Evolutionary conservation across 2,113 vertebrate species (phyloP), one percentile per base, ranked within the genome.

Genomic region (Sialia sialis): DNA sequence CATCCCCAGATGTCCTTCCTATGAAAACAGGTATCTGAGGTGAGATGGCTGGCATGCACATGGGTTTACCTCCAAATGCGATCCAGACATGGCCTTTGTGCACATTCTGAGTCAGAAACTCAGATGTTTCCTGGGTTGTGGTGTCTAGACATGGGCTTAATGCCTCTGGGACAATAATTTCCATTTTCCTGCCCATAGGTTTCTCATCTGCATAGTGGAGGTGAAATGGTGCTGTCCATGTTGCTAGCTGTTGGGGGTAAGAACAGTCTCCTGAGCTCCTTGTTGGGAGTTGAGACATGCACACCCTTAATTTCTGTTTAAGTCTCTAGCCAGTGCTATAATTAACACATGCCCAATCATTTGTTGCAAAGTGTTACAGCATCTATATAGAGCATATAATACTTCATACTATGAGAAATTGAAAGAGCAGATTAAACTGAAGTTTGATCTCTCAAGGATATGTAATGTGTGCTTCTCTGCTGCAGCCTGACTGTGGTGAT

Each of bases 61-160:
- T 27, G 58, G 13, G 14, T 69, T 95, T 32, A 77, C 30, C 30
- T 18, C 58, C 51, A 80, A 92, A 93, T 51, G 38, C 56, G 72
- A 88, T 88, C 70, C 89, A 95, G 72, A 73, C 67, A 43, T 9
- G 14, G 59, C 32, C 8, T 84, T 83, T 74, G 72, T 83, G 51
- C 59, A 77, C 51, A 74, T 77, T 54, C 38, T 62, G 51, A 62
- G 11, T 39, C 32, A 62, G 55, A 87, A 90, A 83, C 34, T 95
- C 85, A 67, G 23, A 63, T 79, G 46, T 86, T 92, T 88, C 46
- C 44, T 10, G 26, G 41, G 34, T 69, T 84, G 51, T 39, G 14
- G 29, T 77, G 95, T 96, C 95, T 95, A 96, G 95, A 96, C 88
- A 48, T 30, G 87, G 85, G 92, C 87, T 95, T 95, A 95, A 54